Base-by-base conservation (phyloP, 2,797 vertebrate species). In the Enteromius unitaeniatus region DNA sequence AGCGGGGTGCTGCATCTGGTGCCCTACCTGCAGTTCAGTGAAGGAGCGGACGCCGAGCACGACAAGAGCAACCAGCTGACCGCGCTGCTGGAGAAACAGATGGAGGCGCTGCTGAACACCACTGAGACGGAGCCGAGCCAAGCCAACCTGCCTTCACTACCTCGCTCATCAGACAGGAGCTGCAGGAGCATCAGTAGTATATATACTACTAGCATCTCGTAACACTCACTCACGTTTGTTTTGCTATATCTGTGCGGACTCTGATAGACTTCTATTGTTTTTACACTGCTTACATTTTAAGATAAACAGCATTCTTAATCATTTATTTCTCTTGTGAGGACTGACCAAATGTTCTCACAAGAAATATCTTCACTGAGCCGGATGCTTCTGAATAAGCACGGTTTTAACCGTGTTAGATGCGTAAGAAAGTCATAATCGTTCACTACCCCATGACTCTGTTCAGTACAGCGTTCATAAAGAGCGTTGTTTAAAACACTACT, bases 1-100 rank as follows among this genome's bases (percentile, higher is more conserved):
- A 90, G 47, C 0, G 93, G 93, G 0, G 88, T 91, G 53, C 91
- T 95, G 47, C 92, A 93, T 2, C 92, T 96, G 89, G 93, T 94
- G 68, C 8, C 86, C 85, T 85, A 79, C 79, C 0, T 83, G 1
- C 83, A 26, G 4, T 78, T 58, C 1, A 81, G 10, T 3, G 69
- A 13, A 0, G 28, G 51, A 1, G 42, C 6, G 0, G 84, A 87
- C 0, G 53, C 31, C 1, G 72, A 81, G 40, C 19, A 70, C 1
- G 80, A 88, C 74, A 87, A 89, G 85, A 88, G 74, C 81, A 74
- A 53, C 84, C 88, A 92, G 79, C 26, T 89, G 3, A 53, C 49
- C 0, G 86, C 88, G 17, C 65, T 74, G 76, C 78, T 89, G 67
- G 73, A 70, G 15, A 81, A 81, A 83, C 90, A 51, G 49, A 60